Evolutionary conservation across 2,797 vertebrate species (phyloP).

Genomic region (Pristis pectinata): DNA sequence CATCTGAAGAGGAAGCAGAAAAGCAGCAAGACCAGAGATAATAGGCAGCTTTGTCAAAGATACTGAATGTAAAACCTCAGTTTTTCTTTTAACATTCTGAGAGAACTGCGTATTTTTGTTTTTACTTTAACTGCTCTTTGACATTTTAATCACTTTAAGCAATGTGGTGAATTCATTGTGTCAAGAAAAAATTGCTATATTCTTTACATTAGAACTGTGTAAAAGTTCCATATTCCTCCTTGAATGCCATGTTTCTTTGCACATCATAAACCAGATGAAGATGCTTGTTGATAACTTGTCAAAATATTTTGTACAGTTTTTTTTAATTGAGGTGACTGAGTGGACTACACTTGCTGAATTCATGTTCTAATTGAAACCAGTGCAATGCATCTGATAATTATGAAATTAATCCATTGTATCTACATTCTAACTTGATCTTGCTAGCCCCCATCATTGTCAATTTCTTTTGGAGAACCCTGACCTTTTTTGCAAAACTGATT

Average conservation of each 20-base stretch:
- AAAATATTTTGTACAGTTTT: background rate
- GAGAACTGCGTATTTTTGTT: background rate
- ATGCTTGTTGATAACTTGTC: background rate
- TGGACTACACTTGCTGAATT: background rate
- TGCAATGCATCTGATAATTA: background rate
- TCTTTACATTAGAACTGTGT: background rate
- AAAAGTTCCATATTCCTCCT: background rate
- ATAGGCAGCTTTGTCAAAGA: background rate
- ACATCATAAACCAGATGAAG: background rate
- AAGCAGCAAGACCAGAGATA: background rate
- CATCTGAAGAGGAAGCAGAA: background rate
- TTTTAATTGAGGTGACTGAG: background rate
- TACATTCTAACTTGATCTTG: constrained; percentile 1
- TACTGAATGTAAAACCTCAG: background rate
- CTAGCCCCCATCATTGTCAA: background rate
- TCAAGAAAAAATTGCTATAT: background rate
- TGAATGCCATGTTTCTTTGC: background rate
- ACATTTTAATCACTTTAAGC: background rate
- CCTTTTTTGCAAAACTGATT: background rate
- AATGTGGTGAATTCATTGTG: background rate
- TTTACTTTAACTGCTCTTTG: background rate
- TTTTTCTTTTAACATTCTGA: constrained; percentile 11
- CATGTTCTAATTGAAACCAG: background rate
- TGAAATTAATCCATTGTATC: background rate
- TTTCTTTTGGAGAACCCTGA: background rate